phyloP scores from a whole-genome alignment of 2,888 invertebrate species.

The Hemithea aestivaria region DNA sequence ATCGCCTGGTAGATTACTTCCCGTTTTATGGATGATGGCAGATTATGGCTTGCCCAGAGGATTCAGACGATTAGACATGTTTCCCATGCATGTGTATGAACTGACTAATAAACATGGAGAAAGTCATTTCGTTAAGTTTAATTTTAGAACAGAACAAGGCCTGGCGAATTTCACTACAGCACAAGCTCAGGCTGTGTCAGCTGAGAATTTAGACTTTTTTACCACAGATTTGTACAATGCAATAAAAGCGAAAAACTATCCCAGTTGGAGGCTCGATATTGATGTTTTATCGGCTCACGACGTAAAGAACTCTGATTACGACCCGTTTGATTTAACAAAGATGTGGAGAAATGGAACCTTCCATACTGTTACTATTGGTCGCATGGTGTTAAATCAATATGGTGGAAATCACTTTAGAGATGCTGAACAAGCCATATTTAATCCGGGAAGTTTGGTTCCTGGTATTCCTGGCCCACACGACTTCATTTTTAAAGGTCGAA shows the following conservation, averaged over 20 bases:
- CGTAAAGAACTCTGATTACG: conserved; percentile 49
- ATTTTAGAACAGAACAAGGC: conserved; percentile 91
- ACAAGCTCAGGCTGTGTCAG: conserved; percentile 80
- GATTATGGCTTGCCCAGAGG: conserved; percentile 94
- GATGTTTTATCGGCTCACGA: conserved; percentile 60
- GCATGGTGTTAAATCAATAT: conserved; percentile 66
- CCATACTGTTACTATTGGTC: conserved; percentile 70
- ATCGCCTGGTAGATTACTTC: conserved; percentile 83
- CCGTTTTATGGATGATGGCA: conserved; percentile 86
- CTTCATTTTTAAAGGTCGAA: conserved; percentile 69
- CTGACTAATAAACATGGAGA: conserved; percentile 85
- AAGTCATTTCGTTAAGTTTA: conserved; percentile 89
- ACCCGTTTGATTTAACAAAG: conserved; percentile 70
- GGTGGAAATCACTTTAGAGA: conserved; percentile 71
- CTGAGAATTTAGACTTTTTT: conserved; percentile 88
- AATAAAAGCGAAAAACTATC: conserved; percentile 81
- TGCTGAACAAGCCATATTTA: conserved; percentile 73
- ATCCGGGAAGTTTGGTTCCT: conserved; percentile 44
- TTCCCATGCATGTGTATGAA: conserved; percentile 93
- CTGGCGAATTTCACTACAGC: conserved; percentile 84
- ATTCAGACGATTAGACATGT: conserved; percentile 92
- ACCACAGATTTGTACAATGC: conserved; percentile 90
- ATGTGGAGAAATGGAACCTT: conserved; percentile 63
- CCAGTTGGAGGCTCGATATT: conserved; percentile 62
- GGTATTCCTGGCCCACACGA: conserved; percentile 76